Evolutionary conservation across 30 jellyfish, hydroid and myxozoan species (phyloP), one percentile per base, ranked within the genome.

Genomic region (Turritopsis rubra): DNA sequence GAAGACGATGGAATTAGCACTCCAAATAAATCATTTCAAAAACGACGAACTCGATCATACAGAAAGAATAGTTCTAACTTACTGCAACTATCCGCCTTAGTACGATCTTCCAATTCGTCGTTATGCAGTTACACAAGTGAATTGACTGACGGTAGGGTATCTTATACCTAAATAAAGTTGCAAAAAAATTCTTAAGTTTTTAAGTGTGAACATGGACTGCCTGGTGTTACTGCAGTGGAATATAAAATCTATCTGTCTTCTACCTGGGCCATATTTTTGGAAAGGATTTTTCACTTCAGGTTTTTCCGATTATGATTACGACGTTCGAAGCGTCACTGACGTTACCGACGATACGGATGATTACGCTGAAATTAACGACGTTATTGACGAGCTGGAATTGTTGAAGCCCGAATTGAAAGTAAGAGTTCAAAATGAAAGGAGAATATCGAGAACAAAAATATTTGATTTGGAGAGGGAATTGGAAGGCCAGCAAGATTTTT

Each of bases 61-160:
- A 18, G 87, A 18, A 80, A 70, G 65, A 80, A 60, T 41, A 41
- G 65, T 1, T 31, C 83, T 9, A 80, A 24, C 65, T 65, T 80
- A 27, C 78, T 53, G 53, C 79, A 53, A 25, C 65, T 81, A 52
- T 65, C 96, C 9, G 82, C 95, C 1, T 72, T 83, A 73, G 90
- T 88, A 19, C 85, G 89, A 54, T 87, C 98, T 16, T 92, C 98
- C 17, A 86, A 88, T 28, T 92, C 98, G 4, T 92, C 98, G 1
- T 66, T 92, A 71, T 95, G 96, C 27, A 92, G 98, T 79, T 84
- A 22, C 26, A 80, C 87, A 18, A 80, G 87, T 27, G 87, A 80
- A 80, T 19, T 31, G 9, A 80, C 87, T 18, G 87, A 80, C 52
- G 87, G 87, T 80, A 31, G 52, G 78, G 0, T 1, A 13, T 41